Conservation (phyloP, 2,113 vertebrate genomes). For the Leucosticte australis region DNA sequence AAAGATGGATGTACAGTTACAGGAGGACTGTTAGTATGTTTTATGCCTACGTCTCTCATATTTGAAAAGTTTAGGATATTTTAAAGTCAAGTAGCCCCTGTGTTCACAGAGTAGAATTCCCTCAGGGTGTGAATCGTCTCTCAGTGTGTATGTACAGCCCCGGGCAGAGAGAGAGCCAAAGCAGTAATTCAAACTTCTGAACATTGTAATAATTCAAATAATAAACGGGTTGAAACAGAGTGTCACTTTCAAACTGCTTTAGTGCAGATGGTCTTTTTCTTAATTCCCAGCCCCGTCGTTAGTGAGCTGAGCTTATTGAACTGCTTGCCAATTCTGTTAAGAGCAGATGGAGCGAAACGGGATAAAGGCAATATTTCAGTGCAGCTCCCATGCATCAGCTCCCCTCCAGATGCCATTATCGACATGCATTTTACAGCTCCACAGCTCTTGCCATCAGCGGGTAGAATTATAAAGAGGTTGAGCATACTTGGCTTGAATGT, state of each 20-base stretch:
- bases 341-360: slow-evolving; percentile 21
- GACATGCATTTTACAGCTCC: background rate
- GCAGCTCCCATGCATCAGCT: background rate
- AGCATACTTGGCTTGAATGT: background rate
- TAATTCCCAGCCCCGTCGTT: background rate
- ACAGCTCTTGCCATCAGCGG: background rate
- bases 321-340: slow-evolving; percentile 45
- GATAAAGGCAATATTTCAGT: slow-evolving; percentile 36
- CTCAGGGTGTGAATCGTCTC: background rate
- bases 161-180: background rate
- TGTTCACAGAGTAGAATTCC: background rate
- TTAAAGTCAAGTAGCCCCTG: background rate
- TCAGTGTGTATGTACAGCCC: background rate
- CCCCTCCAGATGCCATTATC: background rate
- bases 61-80: background rate
- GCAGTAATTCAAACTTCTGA: background rate
- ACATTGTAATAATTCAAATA: slow-evolving; percentile 10
- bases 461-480: slow-evolving; percentile 6
- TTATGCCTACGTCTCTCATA: background rate
- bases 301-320: slow-evolving; percentile 27
- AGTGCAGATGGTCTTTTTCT: slow-evolving; percentile 24
- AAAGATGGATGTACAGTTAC: background rate
- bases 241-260: slow-evolving; percentile 37
- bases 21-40: background rate
- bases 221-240: background rate